These are phyloP conservation scores for Drosophila borealis DNA, from an alignment of 2,888 invertebrate genomes.

Conservation along the genomic window DNA sequence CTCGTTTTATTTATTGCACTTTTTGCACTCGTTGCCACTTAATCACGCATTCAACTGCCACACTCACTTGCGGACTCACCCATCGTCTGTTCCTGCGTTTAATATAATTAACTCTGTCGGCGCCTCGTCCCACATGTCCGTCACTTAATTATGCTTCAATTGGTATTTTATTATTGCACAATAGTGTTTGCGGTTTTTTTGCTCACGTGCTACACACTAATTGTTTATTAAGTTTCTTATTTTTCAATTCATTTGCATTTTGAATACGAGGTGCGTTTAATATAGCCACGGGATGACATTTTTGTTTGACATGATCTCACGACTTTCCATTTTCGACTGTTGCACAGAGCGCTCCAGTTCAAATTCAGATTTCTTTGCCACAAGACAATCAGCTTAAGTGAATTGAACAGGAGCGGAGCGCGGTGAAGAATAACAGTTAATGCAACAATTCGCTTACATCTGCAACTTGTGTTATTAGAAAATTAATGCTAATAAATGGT, in stretches of 20 bases:
- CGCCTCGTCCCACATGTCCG: constrained; percentile 19
- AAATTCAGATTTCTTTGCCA: constrained; percentile 62
- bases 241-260: constrained; percentile 18
- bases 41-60: constrained; percentile 38
- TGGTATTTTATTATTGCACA: constrained; percentile 38
- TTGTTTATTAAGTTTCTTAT: constrained; percentile 10
- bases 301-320: constrained; percentile 32
- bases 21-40: constrained; percentile 37
- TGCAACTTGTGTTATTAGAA: too few species aligned
- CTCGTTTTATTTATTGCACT: constrained; percentile 36
- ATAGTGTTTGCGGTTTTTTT: constrained; percentile 35
- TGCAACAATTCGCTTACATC: not conserved
- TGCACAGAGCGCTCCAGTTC: constrained; percentile 30
- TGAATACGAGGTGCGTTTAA: constrained; percentile 2
- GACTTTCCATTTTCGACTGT: constrained; percentile 51
- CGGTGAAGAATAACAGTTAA: not conserved
- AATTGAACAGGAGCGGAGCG: constrained; percentile 43
- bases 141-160: constrained; percentile 62
- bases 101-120: constrained; percentile 50
- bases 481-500: too few species aligned
- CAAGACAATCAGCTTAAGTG: constrained; percentile 44
- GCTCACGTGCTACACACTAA: constrained; percentile 8
- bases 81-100: constrained; percentile 36
- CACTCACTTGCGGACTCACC: constrained; percentile 46
- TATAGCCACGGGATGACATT: constrained; percentile 1